Evolutionary conservation across 2,888 invertebrate genomes (phyloP).

Genomic region (Nemurella pictetii): DNA sequence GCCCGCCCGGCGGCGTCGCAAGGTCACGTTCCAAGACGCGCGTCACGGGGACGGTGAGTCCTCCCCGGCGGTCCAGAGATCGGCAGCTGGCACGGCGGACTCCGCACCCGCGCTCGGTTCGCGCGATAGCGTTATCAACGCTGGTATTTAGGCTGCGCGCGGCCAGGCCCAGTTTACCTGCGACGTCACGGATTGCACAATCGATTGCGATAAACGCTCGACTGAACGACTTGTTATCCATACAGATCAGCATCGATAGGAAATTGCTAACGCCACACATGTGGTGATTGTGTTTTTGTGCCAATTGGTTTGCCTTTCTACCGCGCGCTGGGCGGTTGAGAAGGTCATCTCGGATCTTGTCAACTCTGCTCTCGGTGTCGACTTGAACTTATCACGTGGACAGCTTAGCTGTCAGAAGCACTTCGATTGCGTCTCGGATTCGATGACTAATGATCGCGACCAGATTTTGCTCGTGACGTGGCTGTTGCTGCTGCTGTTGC

Average conservation of each 20-base stretch:
- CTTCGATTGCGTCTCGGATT: not conserved
- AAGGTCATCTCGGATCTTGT: not conserved
- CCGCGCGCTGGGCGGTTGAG: not conserved
- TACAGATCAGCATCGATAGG: not conserved
- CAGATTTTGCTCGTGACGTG: not conserved
- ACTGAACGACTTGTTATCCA: not conserved
- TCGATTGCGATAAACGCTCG: not conserved
- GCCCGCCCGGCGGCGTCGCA: conserved; percentile 43
- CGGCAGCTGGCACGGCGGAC: too few species aligned
- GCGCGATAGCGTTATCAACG: not conserved
- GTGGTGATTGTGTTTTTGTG: not conserved
- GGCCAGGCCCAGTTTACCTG: not conserved
- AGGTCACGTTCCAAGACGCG: conserved; percentile 46
- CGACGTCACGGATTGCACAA: not conserved
- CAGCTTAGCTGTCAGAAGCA: not conserved
- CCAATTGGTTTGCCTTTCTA: not conserved
- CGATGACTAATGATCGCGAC: not conserved
- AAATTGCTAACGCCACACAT: not conserved
- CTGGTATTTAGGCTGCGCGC: not conserved
- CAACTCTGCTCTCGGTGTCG: not conserved
- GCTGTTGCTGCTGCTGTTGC: too few species aligned
- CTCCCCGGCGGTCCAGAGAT: not conserved
- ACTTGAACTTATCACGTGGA: not conserved
- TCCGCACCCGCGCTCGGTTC: not conserved
- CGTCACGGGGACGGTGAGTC: conserved; percentile 23